Evolutionary conservation across 1,140 invertebrate species (phyloP).

Genomic region (Melipona quadrifasciata): DNA sequence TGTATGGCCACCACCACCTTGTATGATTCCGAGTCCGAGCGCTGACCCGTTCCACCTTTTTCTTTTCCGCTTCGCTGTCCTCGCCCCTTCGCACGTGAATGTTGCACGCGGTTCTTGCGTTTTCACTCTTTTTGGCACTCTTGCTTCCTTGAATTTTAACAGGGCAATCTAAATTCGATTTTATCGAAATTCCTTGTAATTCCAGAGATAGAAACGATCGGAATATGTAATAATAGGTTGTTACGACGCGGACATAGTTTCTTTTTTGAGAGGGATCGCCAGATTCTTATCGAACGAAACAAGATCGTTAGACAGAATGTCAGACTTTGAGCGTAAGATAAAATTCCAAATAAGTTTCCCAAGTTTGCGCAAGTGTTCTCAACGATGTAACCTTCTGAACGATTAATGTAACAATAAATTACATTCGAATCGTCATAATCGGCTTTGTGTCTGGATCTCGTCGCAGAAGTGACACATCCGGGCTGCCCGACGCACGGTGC

Average conservation of each 20-base stretch:
- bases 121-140: too few species aligned
- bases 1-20: neutral
- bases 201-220: too few species aligned
- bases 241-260: too few species aligned
- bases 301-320: too few species aligned
- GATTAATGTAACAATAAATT: neutral
- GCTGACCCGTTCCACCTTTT: neutral
- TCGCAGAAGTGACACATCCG: slow-evolving; percentile 36
- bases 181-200: too few species aligned
- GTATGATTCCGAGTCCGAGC: slow-evolving; percentile 43
- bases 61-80: neutral
- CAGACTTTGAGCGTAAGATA: too few species aligned
- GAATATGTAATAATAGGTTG: too few species aligned
- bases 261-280: too few species aligned
- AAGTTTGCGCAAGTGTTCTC: too few species aligned
- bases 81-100: neutral
- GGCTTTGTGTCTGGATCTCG: neutral
- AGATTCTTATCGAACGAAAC: too few species aligned
- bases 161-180: neutral
- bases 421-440: neutral
- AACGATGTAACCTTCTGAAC: neutral
- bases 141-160: neutral
- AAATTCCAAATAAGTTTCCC: too few species aligned
- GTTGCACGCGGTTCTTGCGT: neutral
- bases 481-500: slow-evolving; percentile 26